phyloP scores from a whole-genome alignment of 2,888 invertebrate genomes.

The Fissipunctia ypsillon region DNA sequence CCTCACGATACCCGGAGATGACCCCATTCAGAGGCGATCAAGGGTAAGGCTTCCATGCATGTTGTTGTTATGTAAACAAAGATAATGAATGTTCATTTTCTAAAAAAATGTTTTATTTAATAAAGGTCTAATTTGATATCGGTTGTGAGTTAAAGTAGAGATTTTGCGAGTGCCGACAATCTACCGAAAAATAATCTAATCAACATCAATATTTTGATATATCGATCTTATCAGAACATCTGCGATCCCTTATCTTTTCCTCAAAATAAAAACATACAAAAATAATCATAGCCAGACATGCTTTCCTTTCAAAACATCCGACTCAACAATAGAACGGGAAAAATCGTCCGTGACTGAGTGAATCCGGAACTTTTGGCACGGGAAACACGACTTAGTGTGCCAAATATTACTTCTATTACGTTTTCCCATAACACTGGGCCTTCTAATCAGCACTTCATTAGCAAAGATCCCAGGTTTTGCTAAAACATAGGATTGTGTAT shows the following conservation, averaged over 20 bases:
- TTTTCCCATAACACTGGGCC: slow-evolving; percentile 44
- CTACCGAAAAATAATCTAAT: slow-evolving; percentile 17
- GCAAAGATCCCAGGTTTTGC: slow-evolving; percentile 48
- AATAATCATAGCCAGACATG: slow-evolving; percentile 34
- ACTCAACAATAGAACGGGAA: slow-evolving; percentile 62
- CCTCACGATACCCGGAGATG: slow-evolving; percentile 87
- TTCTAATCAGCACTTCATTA: slow-evolving; percentile 56
- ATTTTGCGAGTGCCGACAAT: neutral
- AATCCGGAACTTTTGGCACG: slow-evolving; percentile 66
- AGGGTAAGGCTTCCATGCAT: slow-evolving; percentile 81
- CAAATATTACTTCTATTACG: slow-evolving; percentile 58
- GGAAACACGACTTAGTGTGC: slow-evolving; percentile 46
- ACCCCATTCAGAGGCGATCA: slow-evolving; percentile 82
- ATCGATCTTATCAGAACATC: slow-evolving; percentile 15
- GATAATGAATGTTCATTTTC: slow-evolving; percentile 12
- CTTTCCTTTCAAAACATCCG: slow-evolving; percentile 48
- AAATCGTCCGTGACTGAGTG: slow-evolving; percentile 56
- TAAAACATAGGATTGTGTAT: slow-evolving; percentile 5
- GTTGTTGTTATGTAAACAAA: slow-evolving; percentile 60
- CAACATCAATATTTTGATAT: slow-evolving; percentile 6
- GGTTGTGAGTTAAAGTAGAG: neutral
- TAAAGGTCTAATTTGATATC: neutral
- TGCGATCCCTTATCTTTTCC: neutral
- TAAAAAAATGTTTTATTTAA: slow-evolving; percentile 8
- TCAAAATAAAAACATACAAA: slow-evolving; percentile 18